A percentile compares a stretch with the other conserved stretches of the same genome.
These are phyloP conservation scores for Rhinogobio ventralis DNA, from an alignment of 2,797 vertebrate species.

Conservation along the genomic window DNA sequence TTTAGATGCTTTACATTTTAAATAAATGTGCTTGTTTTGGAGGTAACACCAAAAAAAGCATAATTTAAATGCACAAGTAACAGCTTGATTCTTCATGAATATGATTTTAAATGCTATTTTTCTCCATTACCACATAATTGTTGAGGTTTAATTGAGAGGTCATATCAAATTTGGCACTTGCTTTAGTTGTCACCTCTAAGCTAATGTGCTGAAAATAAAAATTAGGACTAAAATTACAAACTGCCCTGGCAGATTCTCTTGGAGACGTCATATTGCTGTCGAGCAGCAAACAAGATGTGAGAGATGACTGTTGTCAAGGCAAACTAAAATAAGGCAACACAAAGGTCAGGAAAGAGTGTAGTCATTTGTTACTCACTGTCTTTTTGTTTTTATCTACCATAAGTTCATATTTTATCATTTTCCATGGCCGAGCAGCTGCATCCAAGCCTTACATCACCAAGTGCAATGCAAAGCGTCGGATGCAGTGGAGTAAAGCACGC, in stretches of 20 bases:
- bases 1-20: neutral
- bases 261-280: constrained; percentile 47
- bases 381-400: no score
- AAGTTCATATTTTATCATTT: no score
- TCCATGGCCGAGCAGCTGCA: no score
- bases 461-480: no score
- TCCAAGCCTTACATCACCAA: no score
- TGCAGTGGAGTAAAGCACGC: no score
- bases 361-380: neutral
- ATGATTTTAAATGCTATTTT: constrained; percentile 18
- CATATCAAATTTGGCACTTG: constrained; percentile 20
- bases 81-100: neutral
- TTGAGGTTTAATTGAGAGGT: constrained; percentile 23
- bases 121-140: constrained; percentile 24
- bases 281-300: constrained; percentile 60
- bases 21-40: neutral
- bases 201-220: constrained; percentile 36
- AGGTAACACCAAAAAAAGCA: no score
- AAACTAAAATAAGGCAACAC: neutral
- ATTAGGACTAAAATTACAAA: constrained; percentile 31
- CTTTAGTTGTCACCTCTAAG: constrained; percentile 19
- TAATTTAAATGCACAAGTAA: neutral
- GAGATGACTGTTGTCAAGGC: constrained; percentile 1
- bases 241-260: constrained; percentile 14
- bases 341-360: neutral